phyloP scores from a whole-genome alignment of 2,797 vertebrate genomes.

The Anguilla marmorata region DNA sequence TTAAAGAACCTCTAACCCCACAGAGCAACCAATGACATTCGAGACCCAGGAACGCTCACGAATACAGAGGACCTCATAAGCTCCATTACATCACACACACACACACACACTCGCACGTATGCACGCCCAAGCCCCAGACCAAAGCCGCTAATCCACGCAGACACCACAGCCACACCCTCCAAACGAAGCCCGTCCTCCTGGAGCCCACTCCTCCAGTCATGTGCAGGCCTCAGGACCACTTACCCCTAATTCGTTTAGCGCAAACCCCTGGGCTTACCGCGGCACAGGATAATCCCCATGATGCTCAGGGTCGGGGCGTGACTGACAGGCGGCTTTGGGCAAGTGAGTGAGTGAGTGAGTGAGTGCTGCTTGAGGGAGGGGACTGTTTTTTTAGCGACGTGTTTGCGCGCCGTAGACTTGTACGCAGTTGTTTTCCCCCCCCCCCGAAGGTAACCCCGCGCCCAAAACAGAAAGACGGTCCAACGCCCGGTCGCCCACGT shows the following conservation, averaged over 20 bases:
- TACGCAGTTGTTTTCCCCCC: background rate
- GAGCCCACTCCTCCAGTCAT: background rate
- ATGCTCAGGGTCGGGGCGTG: background rate
- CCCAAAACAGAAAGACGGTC: background rate
- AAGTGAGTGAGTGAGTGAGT: background rate
- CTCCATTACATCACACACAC: background rate
- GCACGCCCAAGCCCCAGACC: background rate
- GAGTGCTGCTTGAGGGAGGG: background rate
- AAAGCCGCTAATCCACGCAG: background rate
- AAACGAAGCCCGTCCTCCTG: background rate
- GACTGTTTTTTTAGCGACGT: conserved; percentile 1
- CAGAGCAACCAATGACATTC: background rate
- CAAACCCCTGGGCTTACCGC: background rate
- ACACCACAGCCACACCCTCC: background rate
- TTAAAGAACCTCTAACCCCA: background rate
- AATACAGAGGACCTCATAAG: background rate
- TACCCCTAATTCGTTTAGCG: conserved; percentile 11
- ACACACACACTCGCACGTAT: background rate
- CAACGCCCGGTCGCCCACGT: background rate
- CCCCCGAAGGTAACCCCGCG: background rate
- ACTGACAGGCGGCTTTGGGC: background rate
- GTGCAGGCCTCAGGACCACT: background rate
- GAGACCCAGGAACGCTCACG: background rate
- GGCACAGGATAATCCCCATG: background rate
- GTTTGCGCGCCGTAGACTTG: background rate